Conservation (phyloP, 2,888 invertebrate species). For the Tridacna crocea region DNA sequence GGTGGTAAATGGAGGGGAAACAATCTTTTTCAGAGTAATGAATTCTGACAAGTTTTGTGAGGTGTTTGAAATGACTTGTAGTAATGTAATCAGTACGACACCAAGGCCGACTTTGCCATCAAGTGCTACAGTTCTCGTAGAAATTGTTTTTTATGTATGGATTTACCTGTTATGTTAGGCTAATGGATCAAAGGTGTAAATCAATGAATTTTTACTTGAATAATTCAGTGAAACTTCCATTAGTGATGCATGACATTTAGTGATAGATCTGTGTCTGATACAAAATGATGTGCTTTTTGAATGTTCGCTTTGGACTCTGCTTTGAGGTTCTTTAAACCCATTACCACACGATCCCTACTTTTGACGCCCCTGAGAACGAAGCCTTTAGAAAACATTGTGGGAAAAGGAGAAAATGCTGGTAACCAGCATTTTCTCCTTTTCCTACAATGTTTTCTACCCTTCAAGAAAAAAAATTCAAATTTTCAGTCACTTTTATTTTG, state of each 20-base stretch:
- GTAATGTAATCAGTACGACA: no score
- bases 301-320: no score
- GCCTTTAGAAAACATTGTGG: not conserved
- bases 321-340: not conserved
- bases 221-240: constrained; percentile 17
- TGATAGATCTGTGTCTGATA: not conserved
- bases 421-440: not conserved
- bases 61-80: no score
- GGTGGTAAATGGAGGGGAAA: no score
- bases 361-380: not conserved
- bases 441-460: not conserved
- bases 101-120: not conserved
- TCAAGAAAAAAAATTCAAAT: no score
- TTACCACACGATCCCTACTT: not conserved
- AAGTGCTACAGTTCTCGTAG: constrained; percentile 22
- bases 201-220: constrained; percentile 21
- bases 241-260: constrained; percentile 21
- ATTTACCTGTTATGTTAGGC: not conserved
- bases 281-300: no score
- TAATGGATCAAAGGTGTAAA: constrained; percentile 19
- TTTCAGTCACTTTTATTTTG: no score
- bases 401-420: not conserved
- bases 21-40: no score
- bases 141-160: not conserved
- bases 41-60: no score